A percentile compares a stretch with the other conserved stretches of the same genome.
These are phyloP conservation scores for Sardinella longiceps DNA, from an alignment of 2,797 vertebrate genomes.

Conservation along the genomic window DNA sequence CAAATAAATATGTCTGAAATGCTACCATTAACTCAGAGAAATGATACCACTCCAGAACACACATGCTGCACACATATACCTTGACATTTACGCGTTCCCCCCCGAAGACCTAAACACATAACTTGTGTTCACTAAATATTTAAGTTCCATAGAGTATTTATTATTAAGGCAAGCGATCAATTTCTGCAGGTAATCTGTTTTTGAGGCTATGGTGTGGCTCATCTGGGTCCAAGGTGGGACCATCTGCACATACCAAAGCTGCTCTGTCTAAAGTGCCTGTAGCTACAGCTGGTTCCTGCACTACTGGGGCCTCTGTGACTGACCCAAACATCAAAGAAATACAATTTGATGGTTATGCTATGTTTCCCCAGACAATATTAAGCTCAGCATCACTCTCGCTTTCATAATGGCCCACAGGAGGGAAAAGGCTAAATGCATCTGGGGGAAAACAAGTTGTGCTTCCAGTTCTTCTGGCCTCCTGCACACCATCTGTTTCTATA, in stretches of 20 bases:
- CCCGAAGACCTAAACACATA: too few relatives aligned
- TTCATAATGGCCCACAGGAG: neutral
- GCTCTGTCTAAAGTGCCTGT: neutral
- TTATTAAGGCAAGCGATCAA: too few relatives aligned
- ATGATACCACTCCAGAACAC: neutral
- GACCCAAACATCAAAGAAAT: neutral
- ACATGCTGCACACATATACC: neutral
- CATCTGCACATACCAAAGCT: neutral
- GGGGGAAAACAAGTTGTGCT: neutral
- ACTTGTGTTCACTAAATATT: neutral
- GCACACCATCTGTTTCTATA: slow-evolving; percentile 6
- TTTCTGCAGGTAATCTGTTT: too few relatives aligned
- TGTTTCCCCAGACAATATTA: neutral
- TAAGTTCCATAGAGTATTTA: neutral
- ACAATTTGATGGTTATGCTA: neutral
- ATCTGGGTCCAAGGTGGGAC: neutral
- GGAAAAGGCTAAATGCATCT: neutral
- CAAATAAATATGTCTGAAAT: neutral
- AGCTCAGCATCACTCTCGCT: neutral
- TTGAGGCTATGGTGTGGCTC: neutral
- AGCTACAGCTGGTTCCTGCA: slow-evolving; percentile 22
- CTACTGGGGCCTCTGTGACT: neutral
- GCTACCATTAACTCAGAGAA: neutral
- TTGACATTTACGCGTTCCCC: neutral
- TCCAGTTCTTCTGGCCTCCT: neutral